Percentiles rank a stretch among this genome's conserved stretches.
phyloP scores from a whole-genome alignment of 2,888 invertebrate species.

The Agrotis segetum region DNA sequence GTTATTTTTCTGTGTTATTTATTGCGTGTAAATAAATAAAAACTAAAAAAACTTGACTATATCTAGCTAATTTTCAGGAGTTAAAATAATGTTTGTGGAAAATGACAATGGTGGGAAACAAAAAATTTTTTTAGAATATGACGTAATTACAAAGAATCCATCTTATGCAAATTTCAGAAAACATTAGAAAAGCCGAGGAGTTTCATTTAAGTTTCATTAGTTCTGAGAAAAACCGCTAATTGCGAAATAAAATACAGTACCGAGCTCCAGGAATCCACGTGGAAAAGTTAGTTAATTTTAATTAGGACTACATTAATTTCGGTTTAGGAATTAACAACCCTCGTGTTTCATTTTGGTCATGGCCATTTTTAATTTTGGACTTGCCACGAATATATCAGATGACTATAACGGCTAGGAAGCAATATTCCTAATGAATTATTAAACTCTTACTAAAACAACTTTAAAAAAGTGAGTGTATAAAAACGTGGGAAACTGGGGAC shows the following conservation, averaged over 20 bases:
- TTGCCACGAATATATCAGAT: no score
- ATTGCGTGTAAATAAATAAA: neutral
- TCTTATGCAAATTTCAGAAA: slow-evolving; percentile 6
- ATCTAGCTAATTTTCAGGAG: neutral
- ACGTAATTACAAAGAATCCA: slow-evolving; percentile 12
- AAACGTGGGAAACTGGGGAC: no score
- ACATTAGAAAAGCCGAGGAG: slow-evolving; percentile 18
- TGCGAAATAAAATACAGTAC: slow-evolving; percentile 24
- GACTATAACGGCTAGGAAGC: no score
- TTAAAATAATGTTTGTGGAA: slow-evolving; percentile 3
- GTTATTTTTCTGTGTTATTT: no score
- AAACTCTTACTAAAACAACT: no score
- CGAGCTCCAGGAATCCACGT: slow-evolving; percentile 4
- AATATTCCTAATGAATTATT: no score
- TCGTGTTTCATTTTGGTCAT: neutral
- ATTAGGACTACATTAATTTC: slow-evolving; percentile 10
- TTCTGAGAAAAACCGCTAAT: slow-evolving; percentile 3
- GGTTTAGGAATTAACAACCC: slow-evolving; percentile 3
- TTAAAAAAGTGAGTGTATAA: no score
- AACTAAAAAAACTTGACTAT: neutral
- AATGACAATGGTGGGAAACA: slow-evolving; percentile 11
- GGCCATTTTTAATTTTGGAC: no score
- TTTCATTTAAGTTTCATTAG: slow-evolving; percentile 31
- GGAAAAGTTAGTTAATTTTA: slow-evolving; percentile 13
- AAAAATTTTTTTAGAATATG: slow-evolving; percentile 17